phyloP scores from a whole-genome alignment of 2,113 vertebrate genomes.

The Mormyrus iriodes region DNA sequence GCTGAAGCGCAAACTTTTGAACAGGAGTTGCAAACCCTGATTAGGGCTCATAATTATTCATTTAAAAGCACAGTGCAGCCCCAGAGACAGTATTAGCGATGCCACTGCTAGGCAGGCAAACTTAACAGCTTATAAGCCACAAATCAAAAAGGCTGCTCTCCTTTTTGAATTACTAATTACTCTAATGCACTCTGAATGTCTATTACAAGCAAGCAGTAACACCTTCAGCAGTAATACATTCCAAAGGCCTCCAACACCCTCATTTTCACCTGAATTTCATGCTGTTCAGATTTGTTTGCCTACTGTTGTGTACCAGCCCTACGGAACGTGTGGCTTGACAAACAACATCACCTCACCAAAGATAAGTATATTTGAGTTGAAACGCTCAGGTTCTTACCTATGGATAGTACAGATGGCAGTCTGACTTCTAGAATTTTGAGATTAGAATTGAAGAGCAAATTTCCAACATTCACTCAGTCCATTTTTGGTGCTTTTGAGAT shows the following conservation, averaged over 20 bases:
- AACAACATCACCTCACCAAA: neutral
- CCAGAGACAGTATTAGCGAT: neutral
- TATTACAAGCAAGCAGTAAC: neutral
- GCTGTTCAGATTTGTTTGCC: neutral
- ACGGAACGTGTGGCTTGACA: neutral
- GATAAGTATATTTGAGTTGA: neutral
- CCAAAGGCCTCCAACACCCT: neutral
- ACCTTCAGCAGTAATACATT: neutral
- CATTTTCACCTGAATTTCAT: neutral
- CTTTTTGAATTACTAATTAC: conserved; percentile 7
- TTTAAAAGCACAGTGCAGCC: neutral
- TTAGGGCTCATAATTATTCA: conserved; percentile 7
- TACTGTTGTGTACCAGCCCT: neutral
- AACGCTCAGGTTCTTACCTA: neutral
- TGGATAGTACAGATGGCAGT: neutral
- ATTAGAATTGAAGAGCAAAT: neutral
- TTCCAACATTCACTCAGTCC: neutral
- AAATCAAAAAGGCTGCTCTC: conserved; percentile 13
- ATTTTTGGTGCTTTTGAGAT: neutral
- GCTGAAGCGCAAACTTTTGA: conserved; percentile 7
- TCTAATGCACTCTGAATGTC: neutral
- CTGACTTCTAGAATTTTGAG: neutral
- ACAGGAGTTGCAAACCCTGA: neutral
- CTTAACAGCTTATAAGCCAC: neutral
- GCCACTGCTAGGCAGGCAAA: neutral